phyloP scores from a whole-genome alignment of 2,797 vertebrate species.

The Chromobotia macracanthus region DNA sequence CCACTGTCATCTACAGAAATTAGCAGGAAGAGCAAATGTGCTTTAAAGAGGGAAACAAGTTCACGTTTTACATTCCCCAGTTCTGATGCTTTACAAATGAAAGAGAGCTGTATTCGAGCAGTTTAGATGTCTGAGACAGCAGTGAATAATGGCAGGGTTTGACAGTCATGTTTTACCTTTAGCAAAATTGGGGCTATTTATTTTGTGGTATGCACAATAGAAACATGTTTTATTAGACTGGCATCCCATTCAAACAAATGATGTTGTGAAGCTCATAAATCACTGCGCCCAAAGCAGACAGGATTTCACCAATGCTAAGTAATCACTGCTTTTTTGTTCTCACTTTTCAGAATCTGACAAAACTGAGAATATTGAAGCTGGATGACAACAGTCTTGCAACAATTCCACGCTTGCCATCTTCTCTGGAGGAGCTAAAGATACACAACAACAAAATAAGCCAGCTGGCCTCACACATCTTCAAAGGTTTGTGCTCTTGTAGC shows the following conservation, averaged over 20 bases:
- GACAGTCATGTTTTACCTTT: constrained; percentile 35
- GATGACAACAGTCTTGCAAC: constrained; percentile 75
- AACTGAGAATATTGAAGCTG: constrained; percentile 77
- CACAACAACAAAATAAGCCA: constrained; percentile 74
- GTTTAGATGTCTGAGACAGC: constrained; percentile 48
- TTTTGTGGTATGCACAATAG: constrained; percentile 42
- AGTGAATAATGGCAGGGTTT: constrained; percentile 45
- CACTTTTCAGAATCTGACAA: constrained; percentile 75
- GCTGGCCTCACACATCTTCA: constrained; percentile 70
- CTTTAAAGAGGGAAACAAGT: not conserved
- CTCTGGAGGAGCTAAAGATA: constrained; percentile 80
- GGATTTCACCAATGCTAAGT: constrained; percentile 16
- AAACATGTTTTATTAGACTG: constrained; percentile 40
- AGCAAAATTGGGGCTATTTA: constrained; percentile 40
- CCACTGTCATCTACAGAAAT: constrained; percentile 51
- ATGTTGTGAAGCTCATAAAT: constrained; percentile 33
- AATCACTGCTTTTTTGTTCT: constrained; percentile 17
- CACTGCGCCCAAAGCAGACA: constrained; percentile 1
- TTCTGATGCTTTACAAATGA: constrained; percentile 65
- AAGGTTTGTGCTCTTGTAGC: constrained; percentile 64
- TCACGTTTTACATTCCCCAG: constrained; percentile 40
- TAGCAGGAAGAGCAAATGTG: constrained; percentile 42
- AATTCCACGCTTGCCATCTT: constrained; percentile 74
- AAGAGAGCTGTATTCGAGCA: constrained; percentile 67
- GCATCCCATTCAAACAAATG: constrained; percentile 29